Evolutionary conservation across 2,113 vertebrate genomes (phyloP), one percentile per base, ranked within the genome.

Genomic region (Dolichallabes microphthalmus): DNA sequence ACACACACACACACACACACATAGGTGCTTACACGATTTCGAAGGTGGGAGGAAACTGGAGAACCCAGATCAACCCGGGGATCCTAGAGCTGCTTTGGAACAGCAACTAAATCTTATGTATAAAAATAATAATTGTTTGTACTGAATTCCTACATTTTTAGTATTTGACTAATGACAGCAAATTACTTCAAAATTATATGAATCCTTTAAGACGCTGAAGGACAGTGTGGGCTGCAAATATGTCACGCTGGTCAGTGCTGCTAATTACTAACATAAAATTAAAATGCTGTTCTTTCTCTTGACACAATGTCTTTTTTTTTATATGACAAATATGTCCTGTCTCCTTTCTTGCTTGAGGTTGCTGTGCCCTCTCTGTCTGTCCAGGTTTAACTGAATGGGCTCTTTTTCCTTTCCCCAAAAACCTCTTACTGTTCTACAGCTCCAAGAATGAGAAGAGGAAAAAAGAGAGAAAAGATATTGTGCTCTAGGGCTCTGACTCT

Each of bases 401-500:
- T 79, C 22, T 64, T 73, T 78, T 76, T 64, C 50, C 66, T 80
- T 78, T 64, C 19, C 2, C 80, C 45, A 64, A 53, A 76, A 86
- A 64, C 57, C 82, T 86, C 73, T 86, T 77, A 63, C 78, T 30
- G 45, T 86, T 64, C 69, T 50, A 85, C 58, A 63, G 57, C 66
- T 87, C 66, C 55, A 57, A 66, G 83, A 87, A 82, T 63, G 66
- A 82, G 88, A 74, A 77, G 12, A n/a, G 84, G 63, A 76, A 88
- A 85, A 8, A 45, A 63, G 60, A 81, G 55, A 90, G 91, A 92
- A 90, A 92, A 92, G 94, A 93, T 93, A 93, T 93, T 94, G 93
- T 93, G 91, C 91, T 93, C 91, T 92, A 91, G 91, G 90, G 91
- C 92, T 93, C 92, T 93, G 93, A 94, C 91, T 92, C 91, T 94